A percentile compares a stretch with the other conserved stretches of the same genome.
phyloP scores from a whole-genome alignment of 2,797 vertebrate genomes.

The Bucorvus abyssinicus region DNA sequence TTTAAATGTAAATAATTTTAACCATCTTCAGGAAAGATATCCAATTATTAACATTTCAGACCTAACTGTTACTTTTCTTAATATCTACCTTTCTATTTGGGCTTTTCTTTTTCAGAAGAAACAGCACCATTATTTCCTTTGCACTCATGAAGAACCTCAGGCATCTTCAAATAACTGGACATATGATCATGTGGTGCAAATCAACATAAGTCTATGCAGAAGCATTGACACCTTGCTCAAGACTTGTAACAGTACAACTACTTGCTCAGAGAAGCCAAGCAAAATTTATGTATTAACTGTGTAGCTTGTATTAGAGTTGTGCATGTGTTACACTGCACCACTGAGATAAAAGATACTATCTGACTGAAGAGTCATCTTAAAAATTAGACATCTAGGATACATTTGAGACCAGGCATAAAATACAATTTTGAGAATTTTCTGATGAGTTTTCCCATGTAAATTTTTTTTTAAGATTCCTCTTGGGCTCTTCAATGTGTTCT shows the following conservation, averaged over 20 bases:
- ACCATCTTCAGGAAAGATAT: slow-evolving; percentile 57
- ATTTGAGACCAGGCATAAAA: background rate
- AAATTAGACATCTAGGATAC: background rate
- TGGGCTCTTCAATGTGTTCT: background rate
- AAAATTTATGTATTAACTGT: slow-evolving; percentile 46
- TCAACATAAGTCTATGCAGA: background rate
- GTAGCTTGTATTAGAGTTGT: slow-evolving; percentile 3
- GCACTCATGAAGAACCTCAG: slow-evolving; percentile 62
- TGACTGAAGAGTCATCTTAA: background rate
- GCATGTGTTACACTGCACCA: background rate
- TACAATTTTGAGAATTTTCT: slow-evolving; percentile 12
- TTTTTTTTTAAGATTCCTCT: background rate
- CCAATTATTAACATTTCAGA: slow-evolving; percentile 72
- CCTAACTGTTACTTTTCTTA: slow-evolving; percentile 66
- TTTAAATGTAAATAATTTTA: slow-evolving; percentile 72
- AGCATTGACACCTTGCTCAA: background rate
- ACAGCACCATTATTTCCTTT: slow-evolving; percentile 36
- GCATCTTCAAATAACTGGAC: slow-evolving; percentile 73
- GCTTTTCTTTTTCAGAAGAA: slow-evolving; percentile 34
- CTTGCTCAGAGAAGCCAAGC: slow-evolving; percentile 76
- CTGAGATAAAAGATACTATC: background rate
- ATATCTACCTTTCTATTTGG: slow-evolving; percentile 21
- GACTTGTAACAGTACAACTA: slow-evolving; percentile 53
- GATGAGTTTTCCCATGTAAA: background rate
- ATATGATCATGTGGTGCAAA: slow-evolving; percentile 16